Conservation (phyloP, 2,797 vertebrate genomes). For the Enoplosus armatus region DNA sequence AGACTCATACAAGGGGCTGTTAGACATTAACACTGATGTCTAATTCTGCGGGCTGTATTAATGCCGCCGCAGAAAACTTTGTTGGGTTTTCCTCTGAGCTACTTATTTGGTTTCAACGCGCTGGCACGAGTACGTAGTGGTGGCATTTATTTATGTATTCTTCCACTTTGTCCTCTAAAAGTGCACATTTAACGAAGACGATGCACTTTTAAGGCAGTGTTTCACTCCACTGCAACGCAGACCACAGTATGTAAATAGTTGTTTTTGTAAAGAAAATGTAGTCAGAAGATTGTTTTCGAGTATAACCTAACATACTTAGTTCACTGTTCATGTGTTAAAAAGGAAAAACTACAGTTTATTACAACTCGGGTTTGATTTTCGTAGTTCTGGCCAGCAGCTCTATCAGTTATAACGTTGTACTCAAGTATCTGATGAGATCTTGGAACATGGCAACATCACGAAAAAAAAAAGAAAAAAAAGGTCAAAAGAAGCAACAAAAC, state of each 20-base stretch:
- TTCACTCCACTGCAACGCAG: neutral
- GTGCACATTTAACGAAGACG: neutral
- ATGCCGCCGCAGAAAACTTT: no score
- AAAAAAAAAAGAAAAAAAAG: neutral
- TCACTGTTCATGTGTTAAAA: neutral
- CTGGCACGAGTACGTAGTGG: neutral
- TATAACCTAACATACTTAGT: neutral
- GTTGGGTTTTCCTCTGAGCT: neutral
- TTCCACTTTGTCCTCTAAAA: neutral
- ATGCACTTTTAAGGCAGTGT: constrained; percentile 20
- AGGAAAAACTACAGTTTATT: neutral
- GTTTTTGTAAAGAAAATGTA: no score
- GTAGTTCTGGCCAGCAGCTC: neutral
- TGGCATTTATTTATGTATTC: neutral
- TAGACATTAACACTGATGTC: neutral
- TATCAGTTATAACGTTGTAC: neutral
- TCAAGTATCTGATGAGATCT: neutral
- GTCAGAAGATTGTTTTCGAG: neutral
- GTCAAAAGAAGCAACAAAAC: neutral
- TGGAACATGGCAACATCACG: neutral
- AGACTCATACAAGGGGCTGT: neutral
- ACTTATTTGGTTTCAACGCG: neutral
- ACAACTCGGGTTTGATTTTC: neutral
- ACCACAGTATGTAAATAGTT: no score
- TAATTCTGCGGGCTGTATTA: neutral